A percentile compares a stretch with the other conserved stretches of the same genome.
These are phyloP conservation scores for Lepisosteus osseus DNA, from an alignment of 2,113 vertebrate species.

Conservation along the genomic window DNA sequence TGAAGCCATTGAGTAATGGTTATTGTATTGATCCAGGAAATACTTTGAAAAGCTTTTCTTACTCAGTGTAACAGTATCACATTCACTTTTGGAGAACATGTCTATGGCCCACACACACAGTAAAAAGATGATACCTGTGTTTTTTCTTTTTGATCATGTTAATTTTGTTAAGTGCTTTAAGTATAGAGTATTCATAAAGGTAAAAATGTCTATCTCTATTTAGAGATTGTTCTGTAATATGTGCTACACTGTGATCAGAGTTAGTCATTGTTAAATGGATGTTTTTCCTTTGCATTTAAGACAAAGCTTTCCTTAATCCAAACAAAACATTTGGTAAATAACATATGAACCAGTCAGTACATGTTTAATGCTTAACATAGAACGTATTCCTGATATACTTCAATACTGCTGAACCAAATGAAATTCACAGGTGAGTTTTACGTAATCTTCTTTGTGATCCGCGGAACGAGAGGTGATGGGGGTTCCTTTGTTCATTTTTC, in stretches of 20 bases:
- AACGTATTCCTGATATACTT: too few relatives aligned
- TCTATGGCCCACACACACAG: not conserved
- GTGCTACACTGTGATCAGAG: not conserved
- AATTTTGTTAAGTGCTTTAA: not conserved
- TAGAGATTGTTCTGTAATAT: not conserved
- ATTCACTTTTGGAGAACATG: not conserved
- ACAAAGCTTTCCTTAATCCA: conserved; percentile 1
- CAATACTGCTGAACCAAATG: not conserved
- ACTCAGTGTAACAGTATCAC: not conserved
- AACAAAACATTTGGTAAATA: not conserved
- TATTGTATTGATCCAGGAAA: too few relatives aligned
- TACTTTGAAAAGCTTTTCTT: too few relatives aligned
- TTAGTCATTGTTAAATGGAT: not conserved
- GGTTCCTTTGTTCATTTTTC: too few relatives aligned
- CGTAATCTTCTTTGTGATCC: too few relatives aligned
- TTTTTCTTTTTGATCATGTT: not conserved
- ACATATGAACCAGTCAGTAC: conserved; percentile 1
- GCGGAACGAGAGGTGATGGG: too few relatives aligned
- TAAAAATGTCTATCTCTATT: not conserved
- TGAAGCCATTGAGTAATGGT: too few relatives aligned
- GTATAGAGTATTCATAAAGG: not conserved
- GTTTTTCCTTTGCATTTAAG: conserved; percentile 2
- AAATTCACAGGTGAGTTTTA: not conserved
- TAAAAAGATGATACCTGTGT: not conserved
- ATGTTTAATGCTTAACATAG: not conserved